Base-by-base conservation (phyloP, 1,140 invertebrate genomes). In the Megathymus violae region DNA sequence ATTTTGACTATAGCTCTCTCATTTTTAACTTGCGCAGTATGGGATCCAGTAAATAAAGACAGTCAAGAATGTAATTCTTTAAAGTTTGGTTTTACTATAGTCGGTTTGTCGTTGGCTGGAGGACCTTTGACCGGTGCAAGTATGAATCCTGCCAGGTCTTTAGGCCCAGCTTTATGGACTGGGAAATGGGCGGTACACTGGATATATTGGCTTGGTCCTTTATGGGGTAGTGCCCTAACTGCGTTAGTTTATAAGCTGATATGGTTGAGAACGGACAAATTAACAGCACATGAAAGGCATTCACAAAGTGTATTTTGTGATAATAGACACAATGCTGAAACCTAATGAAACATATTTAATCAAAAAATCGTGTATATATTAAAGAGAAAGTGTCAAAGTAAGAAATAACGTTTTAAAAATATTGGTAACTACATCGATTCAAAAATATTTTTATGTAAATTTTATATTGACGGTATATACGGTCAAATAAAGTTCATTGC, bases 131-230 rank as follows among this genome's bases (percentile, higher is more conserved):
- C 96, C 1, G 95, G 95, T 0, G 95, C 94, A 44, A 95, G 95
- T 71, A 94, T 97, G 94, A 97, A 97, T 74, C 96, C 96, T 0
- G 96, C 95, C 0, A 93, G 96, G 69, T 94, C 94, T 22, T 93
- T 97, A 40, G 96, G 93, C 0, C 96, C 96, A 0, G 96, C 95
- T 0, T 67, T 97, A 3, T 94, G 96, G 74, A 94, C 94, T 41
- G 92, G 92, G 1, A 84, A 92, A 40, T 97, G 96, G 94, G 62
- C 74, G 0, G 40, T 92, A 44, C 95, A 96, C 65, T 97, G 96
- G 96, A 93, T 95, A 11, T 96, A 96, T 78, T 96, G 95, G 95
- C 85, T 94, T 27, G 95, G 95, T 46, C 95, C 95, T 0, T 62
- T 95, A 31, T 36, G 93, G 7, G 94, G 93, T 0, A 93, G 92